Evolutionary conservation across 2,113 vertebrate genomes (phyloP).

Genomic region (Corynorhinus townsendii): DNA sequence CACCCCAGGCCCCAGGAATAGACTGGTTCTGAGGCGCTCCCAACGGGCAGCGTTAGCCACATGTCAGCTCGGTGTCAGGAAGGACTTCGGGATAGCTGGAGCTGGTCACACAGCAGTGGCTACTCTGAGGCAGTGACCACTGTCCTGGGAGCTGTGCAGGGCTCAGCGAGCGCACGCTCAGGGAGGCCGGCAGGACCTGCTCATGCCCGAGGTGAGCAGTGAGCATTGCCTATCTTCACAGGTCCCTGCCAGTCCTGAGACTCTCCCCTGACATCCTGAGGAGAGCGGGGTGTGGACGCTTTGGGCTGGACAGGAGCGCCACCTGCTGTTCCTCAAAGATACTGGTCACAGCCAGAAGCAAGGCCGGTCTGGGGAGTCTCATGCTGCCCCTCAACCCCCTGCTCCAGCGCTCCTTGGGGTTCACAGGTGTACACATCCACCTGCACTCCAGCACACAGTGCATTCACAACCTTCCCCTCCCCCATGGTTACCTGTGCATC

Average conservation of each 20-base stretch:
- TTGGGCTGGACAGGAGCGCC: constrained; percentile 35
- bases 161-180: neutral
- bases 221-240: neutral
- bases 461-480: too few species aligned
- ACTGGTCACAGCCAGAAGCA: neutral
- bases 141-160: neutral
- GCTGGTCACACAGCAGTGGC: neutral
- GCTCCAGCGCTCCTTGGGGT: neutral
- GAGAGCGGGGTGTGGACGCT: neutral
- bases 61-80: neutral
- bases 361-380: neutral
- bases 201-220: neutral
- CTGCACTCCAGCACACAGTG: fast-evolving
- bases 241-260: neutral
- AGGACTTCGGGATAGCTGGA: neutral
- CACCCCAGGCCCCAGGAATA: neutral
- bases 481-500: fast-evolving
- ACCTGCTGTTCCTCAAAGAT: constrained; percentile 33
- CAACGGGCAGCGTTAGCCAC: neutral
- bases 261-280: neutral
- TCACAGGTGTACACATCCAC: neutral
- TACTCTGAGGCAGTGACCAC: neutral
- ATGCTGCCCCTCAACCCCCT: fast-evolving
- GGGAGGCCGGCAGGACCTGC: neutral
- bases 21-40: neutral